Percentiles rank a stretch among this genome's conserved stretches.
Evolutionary conservation across 2,113 vertebrate genomes (phyloP).

Genomic region (human (Homo sapiens)): DNA sequence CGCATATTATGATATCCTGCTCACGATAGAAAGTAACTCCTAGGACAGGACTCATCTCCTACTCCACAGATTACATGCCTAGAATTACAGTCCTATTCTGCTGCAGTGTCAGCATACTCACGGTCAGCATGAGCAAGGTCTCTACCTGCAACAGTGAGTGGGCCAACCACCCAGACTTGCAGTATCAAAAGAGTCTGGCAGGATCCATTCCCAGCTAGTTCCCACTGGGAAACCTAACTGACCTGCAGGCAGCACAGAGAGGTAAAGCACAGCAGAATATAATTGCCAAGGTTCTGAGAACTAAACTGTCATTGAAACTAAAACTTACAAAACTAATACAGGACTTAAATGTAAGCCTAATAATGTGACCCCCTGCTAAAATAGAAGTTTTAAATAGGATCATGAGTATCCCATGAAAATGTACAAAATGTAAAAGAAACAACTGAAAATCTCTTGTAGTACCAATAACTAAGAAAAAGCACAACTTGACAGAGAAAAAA

Average conservation of each 20-base stretch:
- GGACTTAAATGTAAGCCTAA: neutral
- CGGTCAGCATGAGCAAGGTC: neutral
- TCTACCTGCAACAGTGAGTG: neutral
- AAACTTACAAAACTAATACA: neutral
- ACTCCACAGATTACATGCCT: no score
- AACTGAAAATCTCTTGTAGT: neutral
- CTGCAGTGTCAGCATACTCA: neutral
- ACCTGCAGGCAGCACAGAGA: neutral
- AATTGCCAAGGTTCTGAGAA: neutral
- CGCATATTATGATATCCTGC: neutral
- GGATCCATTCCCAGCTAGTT: neutral
- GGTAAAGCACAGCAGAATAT: neutral
- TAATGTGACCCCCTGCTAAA: neutral
- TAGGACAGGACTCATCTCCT: neutral
- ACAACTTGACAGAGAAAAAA: neutral
- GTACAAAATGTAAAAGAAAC: neutral
- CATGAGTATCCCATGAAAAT: neutral
- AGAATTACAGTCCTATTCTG: neutral
- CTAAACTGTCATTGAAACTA: neutral
- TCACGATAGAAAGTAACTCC: neutral
- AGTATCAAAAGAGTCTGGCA: neutral
- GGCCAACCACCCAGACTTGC: neutral
- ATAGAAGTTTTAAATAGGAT: neutral
- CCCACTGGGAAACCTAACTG: neutral
- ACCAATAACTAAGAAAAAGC: neutral